These are phyloP conservation scores for Argyrosomus japonicus DNA, from an alignment of 2,113 vertebrate species.

Conservation along the genomic window DNA sequence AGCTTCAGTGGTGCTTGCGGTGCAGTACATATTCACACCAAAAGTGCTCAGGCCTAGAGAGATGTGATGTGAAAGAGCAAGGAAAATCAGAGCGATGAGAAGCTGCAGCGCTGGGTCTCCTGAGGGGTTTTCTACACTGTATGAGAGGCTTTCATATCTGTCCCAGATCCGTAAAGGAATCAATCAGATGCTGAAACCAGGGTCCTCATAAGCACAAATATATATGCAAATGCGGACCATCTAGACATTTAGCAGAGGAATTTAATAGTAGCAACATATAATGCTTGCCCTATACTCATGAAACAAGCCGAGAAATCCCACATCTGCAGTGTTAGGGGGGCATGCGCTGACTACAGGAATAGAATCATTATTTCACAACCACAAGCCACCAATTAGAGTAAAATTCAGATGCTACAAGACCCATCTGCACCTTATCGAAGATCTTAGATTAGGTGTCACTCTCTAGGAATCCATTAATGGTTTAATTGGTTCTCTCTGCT, in stretches of 20 bases:
- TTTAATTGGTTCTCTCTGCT: constrained; percentile 50
- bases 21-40: constrained; percentile 22
- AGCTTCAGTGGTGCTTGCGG: constrained; percentile 26
- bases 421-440: constrained; percentile 25
- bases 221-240: constrained; percentile 57
- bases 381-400: constrained; percentile 30
- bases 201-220: constrained; percentile 43
- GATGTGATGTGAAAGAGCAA: constrained; percentile 39
- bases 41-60: constrained; percentile 45
- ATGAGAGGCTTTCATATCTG: constrained; percentile 58
- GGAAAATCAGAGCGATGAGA: constrained; percentile 49
- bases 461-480: constrained; percentile 42
- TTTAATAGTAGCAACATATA: constrained; percentile 41
- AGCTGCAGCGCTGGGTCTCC: constrained; percentile 36
- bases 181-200: constrained; percentile 33
- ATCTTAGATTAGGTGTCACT: constrained; percentile 45
- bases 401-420: constrained; percentile 24
- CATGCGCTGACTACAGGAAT: constrained; percentile 5
- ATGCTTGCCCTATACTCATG: constrained; percentile 4
- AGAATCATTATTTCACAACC: constrained; percentile 22
- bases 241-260: constrained; percentile 37
- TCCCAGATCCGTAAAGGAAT: constrained; percentile 61
- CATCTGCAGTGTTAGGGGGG: constrained; percentile 2
- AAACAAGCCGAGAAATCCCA: constrained; percentile 42
- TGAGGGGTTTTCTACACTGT: constrained; percentile 43